A percentile compares a stretch with the other conserved stretches of the same genome.
Evolutionary conservation across 2,797 vertebrate genomes (phyloP).

Genomic region (Alca torda): DNA sequence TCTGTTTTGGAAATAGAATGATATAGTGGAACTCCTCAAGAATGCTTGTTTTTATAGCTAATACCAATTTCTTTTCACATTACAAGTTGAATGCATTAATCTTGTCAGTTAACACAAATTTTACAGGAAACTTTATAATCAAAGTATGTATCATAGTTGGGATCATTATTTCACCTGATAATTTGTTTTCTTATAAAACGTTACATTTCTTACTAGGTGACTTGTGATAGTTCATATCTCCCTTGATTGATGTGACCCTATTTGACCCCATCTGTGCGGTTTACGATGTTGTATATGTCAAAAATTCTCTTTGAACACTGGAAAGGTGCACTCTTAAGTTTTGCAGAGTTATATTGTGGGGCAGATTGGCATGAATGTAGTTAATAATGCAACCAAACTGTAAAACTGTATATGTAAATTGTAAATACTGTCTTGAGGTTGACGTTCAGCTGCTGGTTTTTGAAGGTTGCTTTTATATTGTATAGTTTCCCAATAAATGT

Average conservation of each 20-base stretch:
- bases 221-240: background rate
- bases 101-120: background rate
- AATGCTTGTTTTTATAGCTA: background rate
- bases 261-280: background rate
- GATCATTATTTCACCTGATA: background rate
- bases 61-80: background rate
- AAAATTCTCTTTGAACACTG: background rate
- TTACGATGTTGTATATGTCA: background rate
- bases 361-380: background rate
- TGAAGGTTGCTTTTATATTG: background rate
- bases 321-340: background rate
- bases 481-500: background rate
- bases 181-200: background rate
- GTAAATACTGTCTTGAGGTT: background rate
- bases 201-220: background rate
- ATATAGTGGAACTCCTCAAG: background rate
- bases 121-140: background rate
- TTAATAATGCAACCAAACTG: background rate
- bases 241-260: background rate
- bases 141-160: background rate
- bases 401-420: background rate
- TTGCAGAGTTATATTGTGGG: background rate
- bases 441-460: background rate
- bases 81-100: background rate
- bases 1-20: background rate